Evolutionary conservation across 2,113 vertebrate genomes (phyloP).

Genomic region (Aplodontia rufa): DNA sequence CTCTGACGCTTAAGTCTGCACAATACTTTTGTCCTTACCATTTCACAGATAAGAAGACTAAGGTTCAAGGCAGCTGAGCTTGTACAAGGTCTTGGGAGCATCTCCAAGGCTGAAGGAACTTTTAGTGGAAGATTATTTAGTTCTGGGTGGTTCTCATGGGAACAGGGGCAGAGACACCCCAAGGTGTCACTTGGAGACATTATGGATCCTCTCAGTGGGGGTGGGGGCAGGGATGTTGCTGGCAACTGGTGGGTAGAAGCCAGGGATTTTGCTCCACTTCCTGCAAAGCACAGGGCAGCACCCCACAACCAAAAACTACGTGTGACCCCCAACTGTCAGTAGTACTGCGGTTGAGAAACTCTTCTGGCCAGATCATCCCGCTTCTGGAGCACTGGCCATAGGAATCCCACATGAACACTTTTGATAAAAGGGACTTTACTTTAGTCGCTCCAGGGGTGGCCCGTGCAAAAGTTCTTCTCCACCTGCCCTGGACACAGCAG

Average conservation of each 20-base stretch:
- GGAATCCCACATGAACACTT: background rate
- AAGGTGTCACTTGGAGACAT: background rate
- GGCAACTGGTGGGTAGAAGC: background rate
- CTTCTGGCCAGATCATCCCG: background rate
- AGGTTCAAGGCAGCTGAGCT: background rate
- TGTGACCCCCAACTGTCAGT: background rate
- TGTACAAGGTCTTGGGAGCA: background rate
- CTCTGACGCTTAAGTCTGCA: background rate
- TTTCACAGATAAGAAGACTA: slow-evolving; percentile 44
- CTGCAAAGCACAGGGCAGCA: background rate
- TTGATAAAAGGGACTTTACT: background rate
- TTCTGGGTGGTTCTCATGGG: background rate
- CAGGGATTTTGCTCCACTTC: background rate
- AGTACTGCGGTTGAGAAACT: background rate
- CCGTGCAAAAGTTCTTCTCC: slow-evolving; percentile 24
- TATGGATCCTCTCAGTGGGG: background rate
- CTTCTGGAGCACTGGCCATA: background rate
- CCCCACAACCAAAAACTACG: background rate
- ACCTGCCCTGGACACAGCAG: background rate
- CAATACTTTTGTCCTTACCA: background rate
- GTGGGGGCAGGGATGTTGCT: background rate
- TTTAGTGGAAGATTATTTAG: background rate
- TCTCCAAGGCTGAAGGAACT: background rate
- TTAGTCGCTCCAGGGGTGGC: background rate
- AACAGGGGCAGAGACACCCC: too few species aligned